Evolutionary conservation across 2,797 vertebrate species (phyloP).

Genomic region (Meda fulgida): DNA sequence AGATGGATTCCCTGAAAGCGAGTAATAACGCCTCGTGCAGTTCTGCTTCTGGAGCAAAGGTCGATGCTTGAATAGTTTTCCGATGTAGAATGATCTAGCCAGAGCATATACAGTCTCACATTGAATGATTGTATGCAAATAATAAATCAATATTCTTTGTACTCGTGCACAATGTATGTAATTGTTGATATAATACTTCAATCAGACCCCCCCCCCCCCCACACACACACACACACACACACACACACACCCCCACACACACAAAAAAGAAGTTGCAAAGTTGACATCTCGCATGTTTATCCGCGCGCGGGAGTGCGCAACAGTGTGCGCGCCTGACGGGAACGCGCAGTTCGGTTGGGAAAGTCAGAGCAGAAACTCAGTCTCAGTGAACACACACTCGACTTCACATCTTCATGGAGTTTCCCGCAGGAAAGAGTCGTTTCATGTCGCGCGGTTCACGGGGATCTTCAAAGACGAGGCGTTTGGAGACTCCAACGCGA

Average conservation of each 20-base stretch:
- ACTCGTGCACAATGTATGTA: neutral
- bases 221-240: no score
- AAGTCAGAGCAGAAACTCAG: constrained; percentile 16
- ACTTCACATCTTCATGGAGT: constrained; percentile 15
- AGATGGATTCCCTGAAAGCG: no score
- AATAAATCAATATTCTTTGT: no score
- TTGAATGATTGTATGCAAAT: neutral
- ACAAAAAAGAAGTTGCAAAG: neutral
- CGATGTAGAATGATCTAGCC: no score
- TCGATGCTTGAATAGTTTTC: no score
- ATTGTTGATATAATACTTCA: neutral
- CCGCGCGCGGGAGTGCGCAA: constrained; percentile 14
- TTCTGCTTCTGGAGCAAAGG: neutral
- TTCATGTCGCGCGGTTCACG: no score
- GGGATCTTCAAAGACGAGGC: neutral
- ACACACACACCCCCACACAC: no score
- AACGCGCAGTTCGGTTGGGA: neutral
- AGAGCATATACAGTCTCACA: neutral
- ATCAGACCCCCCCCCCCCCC: no score
- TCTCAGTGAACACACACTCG: neutral
- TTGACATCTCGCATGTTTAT: neutral
- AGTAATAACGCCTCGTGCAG: neutral
- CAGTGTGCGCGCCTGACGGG: constrained; percentile 25
- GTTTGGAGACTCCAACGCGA: constrained; percentile 33
- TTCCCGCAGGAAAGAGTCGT: neutral